Evolutionary conservation across 2,113 vertebrate genomes (phyloP).

Genomic region (Calyptomena viridis): DNA sequence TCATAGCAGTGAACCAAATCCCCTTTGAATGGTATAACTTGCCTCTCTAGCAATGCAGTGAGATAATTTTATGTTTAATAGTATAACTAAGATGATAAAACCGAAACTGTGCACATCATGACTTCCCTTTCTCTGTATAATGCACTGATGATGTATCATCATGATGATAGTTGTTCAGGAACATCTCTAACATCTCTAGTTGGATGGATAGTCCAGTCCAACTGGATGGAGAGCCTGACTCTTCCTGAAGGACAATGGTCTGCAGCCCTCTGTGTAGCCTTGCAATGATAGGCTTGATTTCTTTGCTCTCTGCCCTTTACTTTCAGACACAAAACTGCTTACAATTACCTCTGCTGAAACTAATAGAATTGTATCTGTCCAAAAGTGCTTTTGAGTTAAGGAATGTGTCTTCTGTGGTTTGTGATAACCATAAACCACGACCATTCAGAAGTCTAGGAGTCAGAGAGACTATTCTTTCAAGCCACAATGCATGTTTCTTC

Average conservation of each 20-base stretch:
- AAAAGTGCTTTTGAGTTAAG: background rate
- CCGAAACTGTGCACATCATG: no score
- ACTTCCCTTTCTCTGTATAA: background rate
- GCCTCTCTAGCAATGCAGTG: background rate
- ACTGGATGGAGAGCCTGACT: background rate
- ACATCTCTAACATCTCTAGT: rapidly evolving
- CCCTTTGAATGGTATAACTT: background rate
- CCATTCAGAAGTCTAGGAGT: background rate
- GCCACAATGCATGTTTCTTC: background rate
- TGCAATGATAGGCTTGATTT: background rate
- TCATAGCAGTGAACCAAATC: background rate
- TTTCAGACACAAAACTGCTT: background rate
- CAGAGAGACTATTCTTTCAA: background rate
- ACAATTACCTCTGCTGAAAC: background rate
- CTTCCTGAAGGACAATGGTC: background rate
- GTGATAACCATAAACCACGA: background rate
- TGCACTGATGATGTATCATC: no score
- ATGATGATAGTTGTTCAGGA: background rate
- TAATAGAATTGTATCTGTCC: background rate
- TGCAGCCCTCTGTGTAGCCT: background rate
- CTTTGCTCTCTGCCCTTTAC: background rate
- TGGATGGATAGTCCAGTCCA: background rate
- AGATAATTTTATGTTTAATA: background rate
- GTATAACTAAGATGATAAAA: background rate
- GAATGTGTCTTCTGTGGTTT: background rate